Percentiles rank a stretch among this genome's conserved stretches.
Evolutionary conservation across 2,888 invertebrate genomes (phyloP).

Genomic region (Conomelus anceps): DNA sequence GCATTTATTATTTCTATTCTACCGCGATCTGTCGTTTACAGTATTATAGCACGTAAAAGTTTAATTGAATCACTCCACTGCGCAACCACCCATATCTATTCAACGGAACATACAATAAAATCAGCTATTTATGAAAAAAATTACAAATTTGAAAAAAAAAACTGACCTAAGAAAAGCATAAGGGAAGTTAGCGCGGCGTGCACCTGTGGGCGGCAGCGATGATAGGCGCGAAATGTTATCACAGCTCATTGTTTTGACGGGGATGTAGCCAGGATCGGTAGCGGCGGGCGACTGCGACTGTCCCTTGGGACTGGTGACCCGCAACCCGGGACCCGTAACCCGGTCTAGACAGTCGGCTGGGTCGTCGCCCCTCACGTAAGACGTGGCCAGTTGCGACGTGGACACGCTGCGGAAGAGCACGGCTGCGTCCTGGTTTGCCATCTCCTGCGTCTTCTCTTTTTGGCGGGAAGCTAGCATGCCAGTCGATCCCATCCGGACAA

Average conservation of each 20-base stretch:
- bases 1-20: too few relatives aligned
- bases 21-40: too few relatives aligned
- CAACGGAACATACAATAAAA: too few relatives aligned
- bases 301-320: not conserved
- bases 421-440: constrained; percentile 27
- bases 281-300: constrained; percentile 26
- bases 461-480: constrained; percentile 57
- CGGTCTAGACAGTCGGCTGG: constrained; percentile 68
- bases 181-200: constrained; percentile 62
- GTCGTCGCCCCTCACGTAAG: constrained; percentile 69
- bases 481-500: constrained; percentile 68
- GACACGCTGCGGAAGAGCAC: constrained; percentile 67
- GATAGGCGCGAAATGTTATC: constrained; percentile 60
- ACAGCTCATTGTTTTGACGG: constrained; percentile 61
- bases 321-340: too few relatives aligned
- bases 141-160: too few relatives aligned
- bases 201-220: constrained; percentile 37
- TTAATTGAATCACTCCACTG: too few relatives aligned
- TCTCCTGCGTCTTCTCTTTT: constrained; percentile 40
- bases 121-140: too few relatives aligned
- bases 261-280: constrained; percentile 41
- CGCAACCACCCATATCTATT: too few relatives aligned
- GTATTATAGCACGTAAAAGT: too few relatives aligned
- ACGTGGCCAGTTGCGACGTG: constrained; percentile 63
- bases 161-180: constrained; percentile 61